phyloP scores from a whole-genome alignment of 1,140 invertebrate species.

The Chrysomallon squamiferum region DNA sequence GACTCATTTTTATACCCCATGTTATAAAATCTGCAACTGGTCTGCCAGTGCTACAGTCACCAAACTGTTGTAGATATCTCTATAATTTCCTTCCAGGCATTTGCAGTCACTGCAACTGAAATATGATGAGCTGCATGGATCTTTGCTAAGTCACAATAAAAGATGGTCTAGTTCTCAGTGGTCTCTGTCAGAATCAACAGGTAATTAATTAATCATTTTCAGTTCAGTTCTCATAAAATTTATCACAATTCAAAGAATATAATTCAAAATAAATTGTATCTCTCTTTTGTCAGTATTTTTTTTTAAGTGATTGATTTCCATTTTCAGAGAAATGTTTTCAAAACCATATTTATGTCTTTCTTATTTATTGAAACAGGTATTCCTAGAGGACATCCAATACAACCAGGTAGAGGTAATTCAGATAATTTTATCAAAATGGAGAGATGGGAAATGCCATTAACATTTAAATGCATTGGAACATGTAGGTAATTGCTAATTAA shows the following conservation, averaged over 20 bases:
- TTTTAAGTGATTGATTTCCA: too few species aligned
- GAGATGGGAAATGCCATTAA: slow-evolving; percentile 57
- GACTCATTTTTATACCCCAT: too few species aligned
- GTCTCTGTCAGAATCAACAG: slow-evolving; percentile 13
- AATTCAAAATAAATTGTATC: too few species aligned
- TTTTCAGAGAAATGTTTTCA: too few species aligned
- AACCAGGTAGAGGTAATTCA: slow-evolving; percentile 16
- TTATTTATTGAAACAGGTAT: not conserved
- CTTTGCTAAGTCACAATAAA: slow-evolving; percentile 23
- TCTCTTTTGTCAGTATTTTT: too few species aligned
- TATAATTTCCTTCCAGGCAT: slow-evolving; percentile 14
- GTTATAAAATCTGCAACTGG: too few species aligned
- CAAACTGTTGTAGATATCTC: too few species aligned
- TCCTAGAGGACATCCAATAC: slow-evolving; percentile 9
- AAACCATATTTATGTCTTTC: not conserved
- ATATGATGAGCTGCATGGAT: slow-evolving; percentile 31
- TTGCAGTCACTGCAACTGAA: slow-evolving; percentile 32
- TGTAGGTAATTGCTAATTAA: slow-evolving; percentile 46
- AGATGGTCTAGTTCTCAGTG: slow-evolving; percentile 22
- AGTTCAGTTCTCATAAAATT: too few species aligned
- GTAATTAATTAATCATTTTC: slow-evolving; percentile 13
- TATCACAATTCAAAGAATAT: too few species aligned
- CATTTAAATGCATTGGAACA: slow-evolving; percentile 59
- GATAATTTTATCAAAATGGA: slow-evolving; percentile 22
- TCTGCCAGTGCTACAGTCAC: too few species aligned